phyloP scores from a whole-genome alignment of 1,140 invertebrate genomes.

The Neelides sp. region DNA sequence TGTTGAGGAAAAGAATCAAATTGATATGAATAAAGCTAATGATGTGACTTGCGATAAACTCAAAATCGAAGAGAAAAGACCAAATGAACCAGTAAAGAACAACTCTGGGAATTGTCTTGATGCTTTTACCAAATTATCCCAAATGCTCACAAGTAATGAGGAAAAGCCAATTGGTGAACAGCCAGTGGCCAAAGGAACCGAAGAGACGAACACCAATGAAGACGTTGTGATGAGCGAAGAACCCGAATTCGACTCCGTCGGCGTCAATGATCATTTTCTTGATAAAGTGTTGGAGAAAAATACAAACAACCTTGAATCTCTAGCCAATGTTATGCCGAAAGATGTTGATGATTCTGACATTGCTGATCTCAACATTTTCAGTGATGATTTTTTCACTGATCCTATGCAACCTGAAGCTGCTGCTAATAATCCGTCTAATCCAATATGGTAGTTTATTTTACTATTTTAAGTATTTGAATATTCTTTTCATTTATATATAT shows the following conservation, averaged over 20 bases:
- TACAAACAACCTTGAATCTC: too few relatives aligned
- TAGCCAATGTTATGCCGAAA: too few relatives aligned
- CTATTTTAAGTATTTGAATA: neutral
- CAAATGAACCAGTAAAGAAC: too few relatives aligned
- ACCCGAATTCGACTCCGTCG: neutral
- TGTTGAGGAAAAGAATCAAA: neutral
- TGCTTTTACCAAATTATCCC: constrained; percentile 1
- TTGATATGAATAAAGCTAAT: neutral
- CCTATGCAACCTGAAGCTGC: constrained; percentile 1
- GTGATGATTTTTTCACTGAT: neutral
- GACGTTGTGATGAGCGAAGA: neutral
- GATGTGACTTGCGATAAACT: constrained; percentile 1
- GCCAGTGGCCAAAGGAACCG: neutral
- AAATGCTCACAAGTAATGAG: neutral
- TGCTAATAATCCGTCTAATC: neutral
- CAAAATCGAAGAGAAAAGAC: constrained; percentile 1
- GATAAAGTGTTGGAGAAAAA: too few relatives aligned
- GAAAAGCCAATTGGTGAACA: constrained; percentile 1
- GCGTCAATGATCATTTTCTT: too few relatives aligned
- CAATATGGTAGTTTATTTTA: neutral
- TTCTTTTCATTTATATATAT: neutral
- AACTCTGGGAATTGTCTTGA: too few relatives aligned
- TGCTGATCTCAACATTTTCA: too few relatives aligned
- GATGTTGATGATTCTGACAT: too few relatives aligned
- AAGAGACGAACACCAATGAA: neutral